Evolutionary conservation across 2,888 invertebrate species (phyloP), one percentile per base, ranked within the genome.

Genomic region (Torymus auratus): DNA sequence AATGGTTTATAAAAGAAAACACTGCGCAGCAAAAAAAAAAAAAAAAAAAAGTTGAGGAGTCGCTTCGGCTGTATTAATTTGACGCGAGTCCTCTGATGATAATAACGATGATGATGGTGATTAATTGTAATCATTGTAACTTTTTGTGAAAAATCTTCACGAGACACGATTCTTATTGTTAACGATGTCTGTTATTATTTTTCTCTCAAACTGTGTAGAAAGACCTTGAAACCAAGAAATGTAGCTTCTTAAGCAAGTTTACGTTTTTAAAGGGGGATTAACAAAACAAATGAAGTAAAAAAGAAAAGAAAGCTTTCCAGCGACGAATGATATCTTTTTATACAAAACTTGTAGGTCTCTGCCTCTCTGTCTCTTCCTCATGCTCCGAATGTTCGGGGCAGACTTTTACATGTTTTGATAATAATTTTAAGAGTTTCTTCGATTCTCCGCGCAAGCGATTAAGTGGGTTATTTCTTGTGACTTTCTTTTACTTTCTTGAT

Each of bases 81-180:
- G 55, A 69, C 69, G 69, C 68, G 78, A 72, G 80, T 41, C 41
- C 41, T 41, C 7, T 70, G 12, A 55, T 61, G 71, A 70, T 75
- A 56, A 82, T 69, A 75, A 84, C 82, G 72, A 83, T 77, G 79
- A 84, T 82, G 78, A 84, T 82, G 78, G 84, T 83, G 65, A 84
- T 85, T 84, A 85, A 87, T 85, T 88, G 84, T 88, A 86, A 82
- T 85, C 83, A 86, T 86, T 81, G 72, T 75, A 80, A 74, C 60
- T 75, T 80, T 81, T 85, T 85, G 86, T 85, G 86, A 85, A 81
- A 73, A 78, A 70, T 65, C 41, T 71, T 79, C 67, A 68, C 68
- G 81, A 87, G 84, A 84, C 83, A 85, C 82, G 79, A 84, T 85
- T 86, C 82, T 87, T 86, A 87, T 85, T 88, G 87, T 87, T 88